Base-by-base conservation (phyloP, 2,797 vertebrate species). In the Microctenopoma steveboyesi region DNA sequence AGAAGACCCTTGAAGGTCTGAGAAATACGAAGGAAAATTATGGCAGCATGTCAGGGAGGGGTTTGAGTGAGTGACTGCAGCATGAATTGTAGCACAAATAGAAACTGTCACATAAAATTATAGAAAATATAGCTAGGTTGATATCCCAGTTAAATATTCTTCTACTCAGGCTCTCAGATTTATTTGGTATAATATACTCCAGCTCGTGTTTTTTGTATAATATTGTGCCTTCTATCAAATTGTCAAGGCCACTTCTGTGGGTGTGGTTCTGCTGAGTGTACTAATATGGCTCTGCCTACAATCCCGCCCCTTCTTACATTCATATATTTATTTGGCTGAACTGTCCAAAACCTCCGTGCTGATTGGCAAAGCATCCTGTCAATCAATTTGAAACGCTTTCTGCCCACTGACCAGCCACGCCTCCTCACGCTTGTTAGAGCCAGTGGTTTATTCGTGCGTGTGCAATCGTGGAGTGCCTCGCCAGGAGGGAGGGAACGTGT, bases 361-460 rank as follows among this genome's bases (percentile, higher is more conserved):
- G 18, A 86, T 88, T 86, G 75, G 64, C 9, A 13, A 0, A 0
- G 0, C 0, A 0, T 9, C 27, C 47, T 76, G 76, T 86, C 89
- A 80, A 53, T 88, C 77, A 72, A 72, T 64, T 68, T 80, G 75
- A 79, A 76, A 56, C n/a, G 18, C 14, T 2, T 16, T 43, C 37
- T 30, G 57, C 43, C 64, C 56, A 9, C 15, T 0, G 5, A 18
- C 56, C 81, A 57, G 37, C 78, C 87, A 85, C 93, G 87, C 93
- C 94, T 68, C 84, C 86, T 66, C 64, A 78, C 46, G 81, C 77
- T 71, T 65, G 59, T 54, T n/a, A 0, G 49, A 64, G 69, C 30
- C 59, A 74, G 54, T 14, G 69, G 43, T 73, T 53, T 49, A 40
- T 72, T 64, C 54, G 74, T 78, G 72, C 60, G 10, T 25, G 55